Evolutionary conservation across 2,797 vertebrate species (phyloP).

Genomic region (Echiichthys vipera): DNA sequence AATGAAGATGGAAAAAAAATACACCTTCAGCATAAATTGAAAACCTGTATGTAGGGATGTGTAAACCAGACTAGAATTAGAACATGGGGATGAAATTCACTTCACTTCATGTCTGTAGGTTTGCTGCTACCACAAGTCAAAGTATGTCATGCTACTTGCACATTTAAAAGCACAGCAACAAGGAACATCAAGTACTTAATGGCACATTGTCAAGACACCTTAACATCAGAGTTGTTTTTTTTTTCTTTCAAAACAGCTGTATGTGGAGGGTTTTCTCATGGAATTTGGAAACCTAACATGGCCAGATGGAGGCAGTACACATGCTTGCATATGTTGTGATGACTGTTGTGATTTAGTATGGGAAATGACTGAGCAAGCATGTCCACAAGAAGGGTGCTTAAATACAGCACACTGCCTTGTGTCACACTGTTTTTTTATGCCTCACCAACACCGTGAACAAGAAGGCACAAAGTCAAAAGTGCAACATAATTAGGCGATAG

Average conservation of each 20-base stretch:
- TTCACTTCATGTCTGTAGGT: neutral
- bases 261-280: slow-evolving; percentile 10
- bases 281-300: slow-evolving; percentile 35
- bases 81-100: slow-evolving; percentile 7
- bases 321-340: slow-evolving; percentile 40
- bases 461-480: slow-evolving; percentile 8
- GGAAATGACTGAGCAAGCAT: slow-evolving; percentile 48
- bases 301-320: slow-evolving; percentile 60
- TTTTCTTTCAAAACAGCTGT: neutral
- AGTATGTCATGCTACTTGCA: slow-evolving; percentile 36
- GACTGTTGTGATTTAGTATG: slow-evolving; percentile 45
- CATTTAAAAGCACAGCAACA: slow-evolving; percentile 44
- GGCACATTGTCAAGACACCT: slow-evolving; percentile 43
- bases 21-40: neutral
- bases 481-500: slow-evolving; percentile 27
- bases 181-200: slow-evolving; percentile 38
- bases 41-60: neutral
- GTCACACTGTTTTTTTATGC: slow-evolving; percentile 26
- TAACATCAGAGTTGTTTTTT: slow-evolving; percentile 27
- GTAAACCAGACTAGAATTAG: neutral
- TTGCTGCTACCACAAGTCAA: slow-evolving; percentile 21
- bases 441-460: slow-evolving; percentile 25
- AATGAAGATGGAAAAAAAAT: neutral
- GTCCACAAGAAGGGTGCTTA: slow-evolving; percentile 22
- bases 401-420: slow-evolving; percentile 13